Base-by-base conservation (phyloP, 2,113 vertebrate genomes). In the Ochotona princeps region DNA sequence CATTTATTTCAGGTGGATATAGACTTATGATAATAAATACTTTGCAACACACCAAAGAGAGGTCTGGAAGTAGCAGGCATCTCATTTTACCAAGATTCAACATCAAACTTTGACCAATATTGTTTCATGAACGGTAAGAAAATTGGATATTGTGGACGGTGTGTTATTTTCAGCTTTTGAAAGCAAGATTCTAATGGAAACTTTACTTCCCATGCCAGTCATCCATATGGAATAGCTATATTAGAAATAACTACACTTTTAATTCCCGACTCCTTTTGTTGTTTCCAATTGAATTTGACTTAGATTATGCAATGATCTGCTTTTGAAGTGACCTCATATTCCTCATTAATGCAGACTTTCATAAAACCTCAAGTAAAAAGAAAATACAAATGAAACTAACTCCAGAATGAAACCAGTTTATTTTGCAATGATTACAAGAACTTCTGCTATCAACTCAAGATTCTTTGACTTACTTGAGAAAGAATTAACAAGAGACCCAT, bases 321-420 rank as follows among this genome's bases (percentile, higher is more conserved):
- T 12, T 85, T 74, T 51, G 12, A 69, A 90, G 92, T 83, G 6
- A 85, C 10, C 2, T 10, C 30, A 4, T 54, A 38, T 54, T 89
- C 10, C 32, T 11, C 35, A 91, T 47, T 18, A 72, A 70, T 44
- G 70, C 2, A 86, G 12, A 91, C 8, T 90, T 13, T 0, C 74
- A 61, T 75, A 15, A 89, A 44, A 86, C 72, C 76, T 38, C 4
- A 83, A 90, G 32, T 25, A 65, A 32, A 79, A 82, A 82, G 11
- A 30, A 72, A 44, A 85, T 8, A 54, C 0, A 76, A 92, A 49
- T 49, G 7, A 79, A 90, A 94, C 15, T 0, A 75, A 65, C 83
- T 89, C 81, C 38, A 89, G 18, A 93, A 66, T 86, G 72, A 78
- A 32, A 85, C 83, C 82, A 65, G 30, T 57, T 13, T 69, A 84